Evolutionary conservation across 1,140 invertebrate genomes (phyloP).

Genomic region (Tetramorium parvispinum): DNA sequence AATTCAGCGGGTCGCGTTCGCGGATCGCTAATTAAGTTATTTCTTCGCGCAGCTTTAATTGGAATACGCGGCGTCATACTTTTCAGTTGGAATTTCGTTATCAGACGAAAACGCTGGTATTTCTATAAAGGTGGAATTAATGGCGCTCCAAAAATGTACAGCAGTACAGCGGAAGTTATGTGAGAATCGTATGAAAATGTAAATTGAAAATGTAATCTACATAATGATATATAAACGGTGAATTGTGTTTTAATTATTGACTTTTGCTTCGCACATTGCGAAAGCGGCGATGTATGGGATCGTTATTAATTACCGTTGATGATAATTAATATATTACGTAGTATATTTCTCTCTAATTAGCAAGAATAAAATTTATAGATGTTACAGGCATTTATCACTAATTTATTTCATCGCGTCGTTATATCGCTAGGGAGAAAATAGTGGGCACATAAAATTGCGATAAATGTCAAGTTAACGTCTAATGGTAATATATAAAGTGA

Average conservation of each 20-base stretch:
- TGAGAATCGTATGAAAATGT: conserved; percentile 14
- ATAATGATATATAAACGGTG: conserved; percentile 29
- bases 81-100: conserved; percentile 13
- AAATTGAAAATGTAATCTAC: conserved; percentile 39
- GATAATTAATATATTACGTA: conserved; percentile 51
- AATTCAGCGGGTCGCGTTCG: neutral
- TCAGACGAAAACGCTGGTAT: conserved; percentile 5
- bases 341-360: conserved; percentile 40
- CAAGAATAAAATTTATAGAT: conserved; percentile 43
- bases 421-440: neutral
- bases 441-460: conserved; percentile 20
- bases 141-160: neutral
- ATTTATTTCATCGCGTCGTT: conserved; percentile 36
- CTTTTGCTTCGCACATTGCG: neutral
- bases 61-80: conserved; percentile 14
- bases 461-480: conserved; percentile 38
- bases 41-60: conserved; percentile 39
- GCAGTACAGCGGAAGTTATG: neutral
- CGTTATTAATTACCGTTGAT: conserved; percentile 50
- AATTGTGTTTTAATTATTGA: conserved; percentile 49
- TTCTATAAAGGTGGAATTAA: conserved; percentile 31
- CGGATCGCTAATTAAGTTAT: conserved; percentile 49
- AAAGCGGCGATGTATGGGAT: conserved; percentile 5
- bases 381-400: conserved; percentile 19
- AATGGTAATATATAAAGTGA: neutral